Evolutionary conservation across 2,888 invertebrate genomes (phyloP), one percentile per base, ranked within the genome.

Genomic region (Hyposoter didymator): DNA sequence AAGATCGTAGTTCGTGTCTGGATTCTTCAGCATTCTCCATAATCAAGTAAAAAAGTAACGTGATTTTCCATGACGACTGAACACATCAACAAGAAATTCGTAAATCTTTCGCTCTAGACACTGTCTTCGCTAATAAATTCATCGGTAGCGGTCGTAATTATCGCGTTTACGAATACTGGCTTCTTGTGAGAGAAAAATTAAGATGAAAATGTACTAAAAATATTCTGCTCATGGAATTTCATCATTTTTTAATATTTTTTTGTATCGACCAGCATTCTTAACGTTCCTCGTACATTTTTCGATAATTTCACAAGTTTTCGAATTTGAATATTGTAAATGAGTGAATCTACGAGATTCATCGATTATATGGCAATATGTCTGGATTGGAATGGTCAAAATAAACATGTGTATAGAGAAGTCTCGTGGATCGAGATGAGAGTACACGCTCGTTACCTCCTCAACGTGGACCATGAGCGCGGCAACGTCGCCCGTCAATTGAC

Each of bases 401-500:
- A 49, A 62, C n/a, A n/a, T n/a, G n/a, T 17, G 59, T 22, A 39
- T 62, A 32, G 73, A 69, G 19, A 39, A 72, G 62, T 39, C 59
- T 59, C 32, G 72, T 43, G 35, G 76, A 43, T 47, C 28, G 76
- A 66, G 67, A 55, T 32, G 55, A 74, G 78, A 72, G 73, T 39
- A 73, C 59, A 73, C 59, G 59, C 22, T 66, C 79, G 79, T 70
- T 83, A 75, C 69, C 49, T 66, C 59, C 69, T 62, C 73, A 74
- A 66, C 75, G 79, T 55, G 79, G 82, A 70, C 82, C 73, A 32
- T 22, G 62, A 87, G 88, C 89, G 87, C 88, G 89, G 90, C 90
- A 91, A 92, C 92, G 92, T 92, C 89, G 92, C 90, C 73, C 91
- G 92, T 92, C 93, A 93, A 94, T 93, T 93, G 93, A 91, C 93